These are phyloP conservation scores for Parazoanthus darwini DNA, from an alignment of 92 coral and sea anemone species.

Conservation along the genomic window DNA sequence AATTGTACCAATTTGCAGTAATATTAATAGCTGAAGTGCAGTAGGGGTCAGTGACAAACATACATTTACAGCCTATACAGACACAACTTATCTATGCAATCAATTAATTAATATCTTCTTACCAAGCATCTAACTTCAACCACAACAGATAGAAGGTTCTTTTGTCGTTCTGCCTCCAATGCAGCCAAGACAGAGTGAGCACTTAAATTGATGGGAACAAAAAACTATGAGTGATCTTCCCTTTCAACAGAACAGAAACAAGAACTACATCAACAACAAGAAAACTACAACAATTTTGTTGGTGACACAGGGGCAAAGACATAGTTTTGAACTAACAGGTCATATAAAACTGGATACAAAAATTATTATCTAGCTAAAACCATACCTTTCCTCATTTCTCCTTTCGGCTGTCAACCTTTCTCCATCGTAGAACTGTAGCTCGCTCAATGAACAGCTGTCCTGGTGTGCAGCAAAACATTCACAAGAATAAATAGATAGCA, in stretches of 20 bases:
- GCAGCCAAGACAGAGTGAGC: background rate
- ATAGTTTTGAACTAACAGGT: background rate
- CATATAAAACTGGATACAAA: too few relatives aligned
- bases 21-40: too few relatives aligned
- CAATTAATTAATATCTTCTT: background rate
- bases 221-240: background rate
- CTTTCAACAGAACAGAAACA: background rate
- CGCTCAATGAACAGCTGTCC: conserved; percentile 18
- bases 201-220: background rate
- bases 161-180: conserved; percentile 24
- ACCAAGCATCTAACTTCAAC: conserved; percentile 32
- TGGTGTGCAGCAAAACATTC: background rate
- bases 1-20: too few relatives aligned
- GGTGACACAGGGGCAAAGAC: background rate
- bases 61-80: too few relatives aligned
- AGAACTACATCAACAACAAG: too few relatives aligned
- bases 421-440: conserved; percentile 19
- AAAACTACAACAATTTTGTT: too few relatives aligned
- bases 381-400: background rate
- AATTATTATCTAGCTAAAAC: background rate
- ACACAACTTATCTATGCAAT: too few relatives aligned
- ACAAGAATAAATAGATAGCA: background rate
- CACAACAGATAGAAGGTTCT: conserved; percentile 13
- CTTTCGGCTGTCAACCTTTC: conserved; percentile 25
- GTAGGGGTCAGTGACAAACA: too few relatives aligned